Conservation (phyloP, 2,113 vertebrate species). For the Hyperoodon ampullatus region DNA sequence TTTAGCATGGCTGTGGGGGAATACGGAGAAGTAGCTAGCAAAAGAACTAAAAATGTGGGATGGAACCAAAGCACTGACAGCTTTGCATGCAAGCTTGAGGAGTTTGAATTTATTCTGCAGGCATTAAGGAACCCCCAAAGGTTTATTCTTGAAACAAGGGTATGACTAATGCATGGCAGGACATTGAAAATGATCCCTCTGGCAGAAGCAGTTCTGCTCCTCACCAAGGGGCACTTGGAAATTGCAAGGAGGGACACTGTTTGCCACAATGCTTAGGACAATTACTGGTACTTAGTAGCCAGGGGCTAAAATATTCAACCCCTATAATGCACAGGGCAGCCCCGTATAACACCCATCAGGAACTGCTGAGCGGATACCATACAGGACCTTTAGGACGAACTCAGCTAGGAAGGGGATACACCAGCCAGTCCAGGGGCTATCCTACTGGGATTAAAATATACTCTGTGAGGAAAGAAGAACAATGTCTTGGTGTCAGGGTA, state of each 20-base stretch:
- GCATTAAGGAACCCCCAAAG: not conserved
- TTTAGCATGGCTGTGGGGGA: not conserved
- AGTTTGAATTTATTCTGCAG: not conserved
- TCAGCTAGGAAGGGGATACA: not conserved
- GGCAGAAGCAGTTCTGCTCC: not conserved
- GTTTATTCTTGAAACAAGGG: not conserved
- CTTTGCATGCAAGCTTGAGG: not conserved
- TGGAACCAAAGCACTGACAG: not conserved
- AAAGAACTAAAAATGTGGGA: not conserved
- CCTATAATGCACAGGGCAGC: not conserved
- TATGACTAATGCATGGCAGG: not conserved
- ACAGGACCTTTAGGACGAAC: not conserved
- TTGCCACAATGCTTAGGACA: not conserved
- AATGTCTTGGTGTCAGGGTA: not conserved
- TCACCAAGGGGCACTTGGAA: not conserved
- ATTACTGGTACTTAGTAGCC: not conserved
- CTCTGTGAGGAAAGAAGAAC: not conserved
- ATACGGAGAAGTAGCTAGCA: not conserved
- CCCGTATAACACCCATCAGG: not conserved
- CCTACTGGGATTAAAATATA: not conserved
- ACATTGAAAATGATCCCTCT: not conserved
- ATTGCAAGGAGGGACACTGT: fast-evolving
- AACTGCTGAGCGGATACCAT: not conserved
- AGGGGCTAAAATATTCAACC: not conserved
- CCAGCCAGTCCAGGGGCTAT: not conserved